Evolutionary conservation across 2,797 vertebrate species (phyloP), one percentile per base, ranked within the genome.

Genomic region (Pelobates cultripes): DNA sequence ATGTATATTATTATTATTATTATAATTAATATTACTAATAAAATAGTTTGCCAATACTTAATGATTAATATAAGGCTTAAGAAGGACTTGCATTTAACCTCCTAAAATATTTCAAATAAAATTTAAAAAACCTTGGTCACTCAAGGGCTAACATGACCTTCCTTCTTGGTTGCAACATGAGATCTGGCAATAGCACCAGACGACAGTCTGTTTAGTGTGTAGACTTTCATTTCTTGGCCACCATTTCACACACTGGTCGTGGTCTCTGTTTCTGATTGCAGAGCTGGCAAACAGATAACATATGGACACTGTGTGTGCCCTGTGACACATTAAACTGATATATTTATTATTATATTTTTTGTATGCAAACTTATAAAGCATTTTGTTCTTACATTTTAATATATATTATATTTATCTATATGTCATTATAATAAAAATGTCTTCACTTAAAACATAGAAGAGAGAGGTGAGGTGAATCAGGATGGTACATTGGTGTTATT

Each of bases 101-200:
- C 60, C 64, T 81, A 71, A 72, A 82, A 72, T 82, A 72, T 72
- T 81, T 66, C 28, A 77, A 42, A n/a, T n/a, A n/a, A n/a, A n/a
- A n/a, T n/a, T n/a, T n/a, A 76, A 76, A 41, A 76, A 5, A 61
- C 44, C 45, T 41, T 77, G 60, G 74, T 72, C 74, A 70, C 74
- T 77, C 55, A 44, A 72, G 57, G 45, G 68, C 80, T 81, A 8
- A 70, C 64, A 77, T 77, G 74, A 82, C 74, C 74, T 81, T 81
- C 43, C 53, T 76, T 81, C 80, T 82, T 82, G 74, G 80, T 61
- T 66, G 60, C 74, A 28, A 82, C 55, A 63, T 53, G 42, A 55
- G 69, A 43, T n/a, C 69, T 82, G 74, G 73, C 74, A 82, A 13
- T 45, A 45, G 7, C 28, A 68, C 60, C 53, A 83, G 70, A 61